Evolutionary conservation across 2,797 vertebrate species (phyloP).

Genomic region (Chiroxiphia lanceolata): DNA sequence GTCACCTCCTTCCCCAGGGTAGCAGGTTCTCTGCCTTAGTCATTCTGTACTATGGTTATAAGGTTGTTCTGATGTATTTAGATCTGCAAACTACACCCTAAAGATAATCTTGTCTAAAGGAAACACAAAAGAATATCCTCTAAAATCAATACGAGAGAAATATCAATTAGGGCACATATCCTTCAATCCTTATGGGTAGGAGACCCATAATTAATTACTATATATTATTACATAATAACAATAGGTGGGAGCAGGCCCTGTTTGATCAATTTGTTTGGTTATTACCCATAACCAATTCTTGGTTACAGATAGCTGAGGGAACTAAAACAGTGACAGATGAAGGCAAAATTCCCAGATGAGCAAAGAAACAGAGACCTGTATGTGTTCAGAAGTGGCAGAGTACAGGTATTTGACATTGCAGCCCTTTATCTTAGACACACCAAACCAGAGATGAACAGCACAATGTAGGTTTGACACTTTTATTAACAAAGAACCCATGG

Average conservation of each 20-base stretch:
- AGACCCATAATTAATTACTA: not conserved
- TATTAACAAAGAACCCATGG: slow-evolving; percentile 81
- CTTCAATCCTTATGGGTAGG: not conserved
- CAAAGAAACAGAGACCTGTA: not conserved
- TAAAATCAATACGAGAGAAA: not conserved
- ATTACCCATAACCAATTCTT: not conserved
- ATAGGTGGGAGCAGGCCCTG: not conserved
- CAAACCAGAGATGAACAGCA: not conserved
- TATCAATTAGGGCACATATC: not conserved
- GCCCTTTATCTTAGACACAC: not conserved
- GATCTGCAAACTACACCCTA: not conserved
- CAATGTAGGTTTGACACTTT: slow-evolving; percentile 50
- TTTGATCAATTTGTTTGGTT: not conserved
- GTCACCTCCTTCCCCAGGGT: not conserved
- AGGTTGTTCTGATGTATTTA: not conserved
- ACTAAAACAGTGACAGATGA: not conserved
- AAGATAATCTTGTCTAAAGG: not conserved
- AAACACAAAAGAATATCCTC: not conserved
- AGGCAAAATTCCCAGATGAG: not conserved
- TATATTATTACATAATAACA: not conserved
- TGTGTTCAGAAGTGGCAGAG: not conserved
- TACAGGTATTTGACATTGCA: not conserved
- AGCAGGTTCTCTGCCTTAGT: not conserved
- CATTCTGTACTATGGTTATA: not conserved
- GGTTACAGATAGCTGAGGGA: not conserved